These are phyloP conservation scores for Corythornis madagascariensis DNA, from an alignment of 2,113 vertebrate species.

Conservation along the genomic window DNA sequence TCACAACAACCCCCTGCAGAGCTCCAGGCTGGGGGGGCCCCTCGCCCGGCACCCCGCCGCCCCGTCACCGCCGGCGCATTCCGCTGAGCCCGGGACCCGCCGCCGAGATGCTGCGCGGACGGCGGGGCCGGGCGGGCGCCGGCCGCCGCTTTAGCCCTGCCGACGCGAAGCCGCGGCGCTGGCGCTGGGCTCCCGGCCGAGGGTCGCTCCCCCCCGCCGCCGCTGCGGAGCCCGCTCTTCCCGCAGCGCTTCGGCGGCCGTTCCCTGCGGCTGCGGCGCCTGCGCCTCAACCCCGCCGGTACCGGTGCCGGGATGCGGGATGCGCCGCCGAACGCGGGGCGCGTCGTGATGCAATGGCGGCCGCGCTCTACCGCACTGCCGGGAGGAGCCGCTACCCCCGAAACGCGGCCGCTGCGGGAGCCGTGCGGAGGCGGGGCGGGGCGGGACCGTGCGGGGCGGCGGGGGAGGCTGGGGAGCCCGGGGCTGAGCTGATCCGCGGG, in stretches of 20 bases:
- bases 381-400: constrained; percentile 84
- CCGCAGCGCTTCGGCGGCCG: not conserved
- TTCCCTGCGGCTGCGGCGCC: not conserved
- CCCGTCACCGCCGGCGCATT: not conserved
- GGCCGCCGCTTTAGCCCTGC: not conserved
- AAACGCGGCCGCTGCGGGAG: constrained; percentile 63
- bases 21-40: too few species aligned
- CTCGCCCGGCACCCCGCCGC: not conserved
- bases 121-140: not conserved
- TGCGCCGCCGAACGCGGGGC: constrained; percentile 6
- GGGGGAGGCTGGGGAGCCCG: not conserved
- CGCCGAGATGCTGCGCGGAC: not conserved
- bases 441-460: not conserved
- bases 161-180: not conserved
- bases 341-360: constrained; percentile 87
- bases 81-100: not conserved
- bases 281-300: not conserved
- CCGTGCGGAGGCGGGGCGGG: constrained; percentile 2
- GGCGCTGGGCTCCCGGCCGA: not conserved
- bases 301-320: not conserved
- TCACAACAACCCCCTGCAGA: too few species aligned
- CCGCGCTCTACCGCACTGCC: constrained; percentile 89
- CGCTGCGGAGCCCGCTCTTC: not conserved
- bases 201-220: not conserved
- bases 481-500: too few species aligned